Evolutionary conservation across 2,888 invertebrate genomes (phyloP), one percentile per base, ranked within the genome.

Genomic region (Agriopis leucophaearia): DNA sequence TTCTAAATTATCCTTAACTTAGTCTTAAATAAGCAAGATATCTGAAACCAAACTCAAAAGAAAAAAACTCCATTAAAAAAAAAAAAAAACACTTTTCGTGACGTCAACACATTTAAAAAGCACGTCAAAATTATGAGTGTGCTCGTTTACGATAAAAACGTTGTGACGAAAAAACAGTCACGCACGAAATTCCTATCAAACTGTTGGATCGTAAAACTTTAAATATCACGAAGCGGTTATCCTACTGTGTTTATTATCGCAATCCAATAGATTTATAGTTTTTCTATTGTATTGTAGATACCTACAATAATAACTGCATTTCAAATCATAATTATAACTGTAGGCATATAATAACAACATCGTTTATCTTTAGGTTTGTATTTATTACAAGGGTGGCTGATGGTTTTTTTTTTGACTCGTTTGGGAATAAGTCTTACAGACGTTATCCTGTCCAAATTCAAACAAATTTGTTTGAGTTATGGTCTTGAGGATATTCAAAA

Each of bases 241-340:
- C 65, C 66, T 66, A 56, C 61, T 66, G 55, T 61, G 55, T 66
- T 61, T 61, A 56, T 36, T 66, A 66, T 66, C 51, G 61, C 56
- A 61, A 45, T 48, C 51, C 40, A 58, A 65, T 64, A 65, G 54
- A 58, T 65, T 57, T 64, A 45, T 58, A 42, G 61, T 44, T 58
- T 58, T 52, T 52, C 38, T 52, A 54, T 64, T 38, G 36, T 35
- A n/a, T 56, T 47, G 45, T 45, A 45, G 50, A 42, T 59, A 59
- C 38, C 59, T 50, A 59, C 50, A 47, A 45, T 12, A 58, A 50
- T 59, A 48, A 38, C 18, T 60, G 48, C 66, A 59, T 60, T 45
- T 15, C 48, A 50, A 66, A 60, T 60, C 47, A 51, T 47, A 27
- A 27, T 27, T 27, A 48, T 40, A 54, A 15, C 44, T 64, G 54